A percentile compares a stretch with the other conserved stretches of the same genome.
Conservation (phyloP, 1,140 invertebrate species). For the Zaprionus kolodkinae region DNA sequence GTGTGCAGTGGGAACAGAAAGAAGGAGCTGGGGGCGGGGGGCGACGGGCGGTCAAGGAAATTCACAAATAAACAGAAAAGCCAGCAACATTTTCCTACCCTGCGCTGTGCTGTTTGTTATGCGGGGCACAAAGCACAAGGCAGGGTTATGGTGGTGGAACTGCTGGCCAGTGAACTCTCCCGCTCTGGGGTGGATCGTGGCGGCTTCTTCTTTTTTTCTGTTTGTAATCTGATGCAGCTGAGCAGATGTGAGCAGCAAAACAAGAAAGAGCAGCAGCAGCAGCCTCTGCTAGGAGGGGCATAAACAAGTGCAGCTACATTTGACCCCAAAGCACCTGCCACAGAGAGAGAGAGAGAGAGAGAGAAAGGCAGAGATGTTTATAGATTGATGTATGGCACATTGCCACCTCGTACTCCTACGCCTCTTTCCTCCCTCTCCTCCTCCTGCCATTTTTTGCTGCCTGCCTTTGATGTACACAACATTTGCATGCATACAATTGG, state of each 20-base stretch:
- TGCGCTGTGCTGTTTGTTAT: conserved; percentile 41
- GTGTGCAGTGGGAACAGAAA: conserved; percentile 42
- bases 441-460: neutral
- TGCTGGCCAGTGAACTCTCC: conserved; percentile 27
- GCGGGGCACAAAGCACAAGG: conserved; percentile 5
- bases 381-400: conserved; percentile 61
- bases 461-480: conserved; percentile 57
- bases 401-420: conserved; percentile 20
- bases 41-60: conserved; percentile 40
- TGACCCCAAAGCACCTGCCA: conserved; percentile 75
- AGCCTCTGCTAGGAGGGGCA: neutral
- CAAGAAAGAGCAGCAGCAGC: conserved; percentile 21
- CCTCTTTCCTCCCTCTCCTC: neutral
- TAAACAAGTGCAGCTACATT: conserved; percentile 43
- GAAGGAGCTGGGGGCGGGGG: neutral
- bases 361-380: conserved; percentile 3
- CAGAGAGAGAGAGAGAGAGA: conserved; percentile 2
- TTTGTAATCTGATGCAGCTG: conserved; percentile 53
- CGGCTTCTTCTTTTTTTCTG: conserved; percentile 27
- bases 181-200: conserved; percentile 13
- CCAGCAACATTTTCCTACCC: conserved; percentile 20
- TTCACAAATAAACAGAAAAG: conserved; percentile 9
- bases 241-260: conserved; percentile 80
- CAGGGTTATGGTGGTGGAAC: conserved; percentile 10
- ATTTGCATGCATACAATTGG: conserved; percentile 63